Evolutionary conservation across 1,140 invertebrate species (phyloP).

Genomic region (Carposina sasakii): DNA sequence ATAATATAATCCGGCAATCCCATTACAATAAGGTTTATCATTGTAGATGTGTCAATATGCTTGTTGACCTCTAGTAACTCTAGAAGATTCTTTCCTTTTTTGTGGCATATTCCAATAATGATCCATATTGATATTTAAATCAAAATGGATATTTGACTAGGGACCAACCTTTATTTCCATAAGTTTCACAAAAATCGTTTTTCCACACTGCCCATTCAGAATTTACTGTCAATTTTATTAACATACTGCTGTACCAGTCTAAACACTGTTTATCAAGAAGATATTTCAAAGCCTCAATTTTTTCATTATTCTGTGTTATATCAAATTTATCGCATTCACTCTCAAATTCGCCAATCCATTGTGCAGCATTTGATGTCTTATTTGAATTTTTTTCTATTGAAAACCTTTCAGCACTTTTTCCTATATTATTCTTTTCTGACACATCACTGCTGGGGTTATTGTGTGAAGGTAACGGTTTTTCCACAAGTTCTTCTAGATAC

Average conservation of each 20-base stretch:
- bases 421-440: background rate
- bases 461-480: constrained; percentile 2
- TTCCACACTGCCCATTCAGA: constrained; percentile 23
- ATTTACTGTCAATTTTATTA: no score
- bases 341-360: constrained; percentile 17
- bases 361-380: constrained; percentile 22
- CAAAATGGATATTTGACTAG: constrained; percentile 26
- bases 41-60: constrained; percentile 27
- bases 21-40: constrained; percentile 34
- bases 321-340: constrained; percentile 10
- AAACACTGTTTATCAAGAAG: constrained; percentile 12
- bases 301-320: no score
- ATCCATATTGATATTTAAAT: constrained; percentile 33
- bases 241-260: constrained; percentile 22
- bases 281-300: no score
- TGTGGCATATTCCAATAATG: constrained; percentile 34
- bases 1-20: constrained; percentile 39
- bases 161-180: constrained; percentile 32
- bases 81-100: constrained; percentile 30
- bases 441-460: background rate
- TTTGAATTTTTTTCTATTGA: constrained; percentile 14
- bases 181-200: constrained; percentile 22
- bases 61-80: constrained; percentile 30
- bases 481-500: constrained; percentile 20
- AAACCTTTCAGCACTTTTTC: constrained; percentile 3